Conservation (phyloP, 2,113 vertebrate species). For the Cebus imitator region DNA sequence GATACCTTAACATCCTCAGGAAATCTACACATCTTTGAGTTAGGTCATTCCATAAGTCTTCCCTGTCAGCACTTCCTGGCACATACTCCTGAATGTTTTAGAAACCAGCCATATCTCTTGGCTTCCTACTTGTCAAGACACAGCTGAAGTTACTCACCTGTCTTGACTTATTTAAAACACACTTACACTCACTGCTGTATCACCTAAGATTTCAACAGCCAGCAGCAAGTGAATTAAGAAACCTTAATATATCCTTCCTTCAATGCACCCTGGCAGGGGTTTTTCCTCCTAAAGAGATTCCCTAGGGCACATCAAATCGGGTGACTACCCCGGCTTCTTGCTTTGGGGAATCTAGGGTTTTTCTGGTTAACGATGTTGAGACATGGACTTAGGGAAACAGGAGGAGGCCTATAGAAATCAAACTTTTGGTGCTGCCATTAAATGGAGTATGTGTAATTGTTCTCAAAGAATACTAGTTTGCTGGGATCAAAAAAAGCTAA, state of each 20-base stretch:
- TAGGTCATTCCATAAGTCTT: neutral
- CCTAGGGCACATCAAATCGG: neutral
- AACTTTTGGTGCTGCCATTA: neutral
- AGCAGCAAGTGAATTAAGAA: neutral
- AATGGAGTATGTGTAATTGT: neutral
- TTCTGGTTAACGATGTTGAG: neutral
- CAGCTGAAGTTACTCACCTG: neutral
- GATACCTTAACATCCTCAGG: neutral
- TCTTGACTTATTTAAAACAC: slow-evolving; percentile 52
- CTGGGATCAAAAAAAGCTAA: neutral
- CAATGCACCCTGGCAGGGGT: neutral
- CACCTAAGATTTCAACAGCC: neutral
- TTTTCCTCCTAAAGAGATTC: neutral
- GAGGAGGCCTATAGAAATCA: neutral
- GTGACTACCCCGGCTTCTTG: neutral
- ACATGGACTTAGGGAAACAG: neutral
- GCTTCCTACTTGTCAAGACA: slow-evolving; percentile 29
- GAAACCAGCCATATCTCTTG: neutral
- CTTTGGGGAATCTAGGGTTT: neutral
- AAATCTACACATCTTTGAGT: neutral
- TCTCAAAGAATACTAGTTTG: neutral
- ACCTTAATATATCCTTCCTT: neutral
- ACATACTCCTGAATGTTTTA: slow-evolving; percentile 22
- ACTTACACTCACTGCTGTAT: neutral
- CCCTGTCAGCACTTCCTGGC: neutral